Percentiles rank a stretch among this genome's conserved stretches.
phyloP scores from a whole-genome alignment of 2,797 vertebrate species.

The Sebastes taczanowskii region DNA sequence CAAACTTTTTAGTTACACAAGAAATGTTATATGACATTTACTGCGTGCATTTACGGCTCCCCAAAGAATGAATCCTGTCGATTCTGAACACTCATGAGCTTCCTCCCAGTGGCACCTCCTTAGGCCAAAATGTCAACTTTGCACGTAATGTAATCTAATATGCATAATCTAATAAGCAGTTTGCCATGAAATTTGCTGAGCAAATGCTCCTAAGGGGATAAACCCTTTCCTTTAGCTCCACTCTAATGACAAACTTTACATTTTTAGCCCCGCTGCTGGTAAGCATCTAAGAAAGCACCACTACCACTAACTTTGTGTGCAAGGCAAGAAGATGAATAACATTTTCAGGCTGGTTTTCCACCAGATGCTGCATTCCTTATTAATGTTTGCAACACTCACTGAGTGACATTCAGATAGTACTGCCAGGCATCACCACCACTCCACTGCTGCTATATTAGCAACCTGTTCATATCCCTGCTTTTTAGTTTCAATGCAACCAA shows the following conservation, averaged over 20 bases:
- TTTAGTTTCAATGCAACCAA: constrained; percentile 32
- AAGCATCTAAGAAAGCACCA: not conserved
- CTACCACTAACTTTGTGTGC: not conserved
- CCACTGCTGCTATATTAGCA: constrained; percentile 23
- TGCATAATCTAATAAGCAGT: constrained; percentile 60
- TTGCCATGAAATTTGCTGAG: constrained; percentile 44
- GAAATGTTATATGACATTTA: constrained; percentile 30
- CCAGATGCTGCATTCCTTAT: not conserved
- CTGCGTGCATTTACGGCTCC: not conserved
- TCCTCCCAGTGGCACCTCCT: constrained; percentile 19
- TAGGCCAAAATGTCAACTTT: constrained; percentile 49
- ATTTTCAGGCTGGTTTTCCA: not conserved
- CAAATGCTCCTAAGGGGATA: constrained; percentile 26
- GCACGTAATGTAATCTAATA: constrained; percentile 47
- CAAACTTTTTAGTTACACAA: not conserved
- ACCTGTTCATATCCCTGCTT: constrained; percentile 11
- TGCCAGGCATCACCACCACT: not conserved
- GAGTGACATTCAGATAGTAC: not conserved
- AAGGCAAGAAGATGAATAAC: not conserved
- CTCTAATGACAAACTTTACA: constrained; percentile 3
- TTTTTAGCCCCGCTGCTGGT: constrained; percentile 1
- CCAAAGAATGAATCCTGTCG: constrained; percentile 25
- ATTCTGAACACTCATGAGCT: constrained; percentile 19
- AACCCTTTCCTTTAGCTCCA: constrained; percentile 4
- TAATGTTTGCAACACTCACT: not conserved